These are phyloP conservation scores for Pantelozetes paolii DNA, from an alignment of 2,888 invertebrate genomes.

Conservation along the genomic window DNA sequence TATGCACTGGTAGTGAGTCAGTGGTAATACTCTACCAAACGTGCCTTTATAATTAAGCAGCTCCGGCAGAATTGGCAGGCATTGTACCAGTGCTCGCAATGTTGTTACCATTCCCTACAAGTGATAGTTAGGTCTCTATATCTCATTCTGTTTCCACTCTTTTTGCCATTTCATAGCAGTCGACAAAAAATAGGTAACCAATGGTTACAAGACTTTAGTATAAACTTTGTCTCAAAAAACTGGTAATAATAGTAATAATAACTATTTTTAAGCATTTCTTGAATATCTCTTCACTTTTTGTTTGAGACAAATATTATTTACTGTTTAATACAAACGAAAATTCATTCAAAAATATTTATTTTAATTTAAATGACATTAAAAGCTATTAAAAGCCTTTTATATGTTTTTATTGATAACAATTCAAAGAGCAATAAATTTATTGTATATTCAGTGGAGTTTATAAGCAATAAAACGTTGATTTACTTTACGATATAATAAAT, in stretches of 20 bases:
- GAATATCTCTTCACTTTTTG: not conserved
- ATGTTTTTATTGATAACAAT: not conserved
- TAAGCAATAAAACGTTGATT: not conserved
- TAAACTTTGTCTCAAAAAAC: not conserved
- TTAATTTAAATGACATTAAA: too few relatives aligned
- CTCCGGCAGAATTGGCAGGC: not conserved
- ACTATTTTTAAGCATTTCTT: too few relatives aligned
- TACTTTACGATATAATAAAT: conserved; percentile 14
- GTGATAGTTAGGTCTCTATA: not conserved
- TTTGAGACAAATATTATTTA: not conserved
- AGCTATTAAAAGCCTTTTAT: too few relatives aligned
- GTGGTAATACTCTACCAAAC: not conserved
- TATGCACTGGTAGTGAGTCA: not conserved
- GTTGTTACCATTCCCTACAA: not conserved
- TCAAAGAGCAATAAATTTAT: not conserved
- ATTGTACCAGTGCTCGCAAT: not conserved
- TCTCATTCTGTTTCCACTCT: conserved; percentile 8
- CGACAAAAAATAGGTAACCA: conserved; percentile 13
- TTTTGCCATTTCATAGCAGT: not conserved
- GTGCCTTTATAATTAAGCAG: conserved; percentile 29
- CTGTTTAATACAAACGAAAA: not conserved
- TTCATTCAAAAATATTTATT: not conserved
- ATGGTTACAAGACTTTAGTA: not conserved
- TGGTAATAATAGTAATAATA: not conserved
- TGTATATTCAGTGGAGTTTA: not conserved